Base-by-base conservation (phyloP, 2,888 invertebrate species). In the Clivina fossor region DNA sequence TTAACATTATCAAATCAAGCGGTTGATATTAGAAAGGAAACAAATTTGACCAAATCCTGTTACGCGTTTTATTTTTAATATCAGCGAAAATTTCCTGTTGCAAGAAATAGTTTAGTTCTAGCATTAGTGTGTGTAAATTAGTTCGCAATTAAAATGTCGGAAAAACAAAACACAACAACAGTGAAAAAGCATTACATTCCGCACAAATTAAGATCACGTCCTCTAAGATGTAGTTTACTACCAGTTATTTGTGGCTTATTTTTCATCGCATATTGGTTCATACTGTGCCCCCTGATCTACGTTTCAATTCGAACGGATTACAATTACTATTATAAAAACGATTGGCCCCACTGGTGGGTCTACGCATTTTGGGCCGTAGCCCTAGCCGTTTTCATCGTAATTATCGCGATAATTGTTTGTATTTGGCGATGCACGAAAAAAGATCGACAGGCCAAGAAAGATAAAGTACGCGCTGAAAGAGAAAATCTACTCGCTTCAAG, bases 231-330 rank as follows among this genome's bases (percentile, higher is more conserved):
- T 47, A 65, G 68, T 20, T 44, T 53, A 18, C 60, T 69, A 5
- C 68, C 66, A 1, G 35, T 67, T 19, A 57, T 60, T 26, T 43
- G 61, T 16, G 48, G 58, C 15, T 56, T 66, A 53, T 64, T 62
- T 60, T 72, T 67, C 11, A 66, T 72, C 15, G 35, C 69, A 19
- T 72, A 70, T 57, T 75, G 75, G 75, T 63, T 75, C 9, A 58
- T 74, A 26, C 20, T 69, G 7, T 66, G 68, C 40, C 74, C 73
- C 1, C 49, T 73, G 18, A 46, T 69, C n/a, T 72, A 66, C 62
- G 61, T 63, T 1, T 26, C 62, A 18, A 50, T 64, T 1, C 57
- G 59, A 33, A 33, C 56, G 19, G 48, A 57, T 46, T 54, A 59
- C 40, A 9, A 30, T 1, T 20, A 49, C 19, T 55, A 41, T 47